These are phyloP conservation scores for Molossus molossus DNA, from an alignment of 2,797 vertebrate genomes.

Conservation along the genomic window DNA sequence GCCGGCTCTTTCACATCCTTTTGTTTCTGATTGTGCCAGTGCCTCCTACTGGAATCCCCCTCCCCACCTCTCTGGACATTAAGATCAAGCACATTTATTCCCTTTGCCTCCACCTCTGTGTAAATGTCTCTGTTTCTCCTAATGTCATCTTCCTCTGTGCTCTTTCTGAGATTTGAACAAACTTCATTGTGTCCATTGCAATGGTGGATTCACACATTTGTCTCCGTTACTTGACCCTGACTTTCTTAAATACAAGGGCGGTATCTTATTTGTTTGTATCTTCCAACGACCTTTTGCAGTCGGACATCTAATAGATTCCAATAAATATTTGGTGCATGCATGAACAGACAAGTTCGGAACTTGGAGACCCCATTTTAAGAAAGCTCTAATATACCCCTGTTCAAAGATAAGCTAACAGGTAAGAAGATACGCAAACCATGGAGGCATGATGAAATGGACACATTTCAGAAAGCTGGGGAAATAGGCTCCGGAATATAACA, in stretches of 20 bases:
- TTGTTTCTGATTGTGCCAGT: not conserved
- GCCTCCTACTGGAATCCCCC: not conserved
- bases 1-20: not conserved
- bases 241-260: not conserved
- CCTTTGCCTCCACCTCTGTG: not conserved
- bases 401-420: not conserved
- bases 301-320: not conserved
- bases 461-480: constrained; percentile 53
- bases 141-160: constrained; percentile 15
- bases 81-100: not conserved
- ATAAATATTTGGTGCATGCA: not conserved
- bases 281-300: not conserved
- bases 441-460: not conserved
- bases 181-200: not conserved
- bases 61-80: not conserved
- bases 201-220: constrained; percentile 11
- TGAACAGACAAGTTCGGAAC: not conserved
- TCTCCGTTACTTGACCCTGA: not conserved
- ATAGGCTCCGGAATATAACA: not conserved
- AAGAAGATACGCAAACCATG: not conserved
- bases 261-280: not conserved
- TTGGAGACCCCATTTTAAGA: not conserved
- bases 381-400: not conserved
- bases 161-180: constrained; percentile 43
- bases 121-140: not conserved